Percentiles rank a stretch among this genome's conserved stretches.
Evolutionary conservation across 2,797 vertebrate genomes (phyloP).

Genomic region (Numenius phaeopus): DNA sequence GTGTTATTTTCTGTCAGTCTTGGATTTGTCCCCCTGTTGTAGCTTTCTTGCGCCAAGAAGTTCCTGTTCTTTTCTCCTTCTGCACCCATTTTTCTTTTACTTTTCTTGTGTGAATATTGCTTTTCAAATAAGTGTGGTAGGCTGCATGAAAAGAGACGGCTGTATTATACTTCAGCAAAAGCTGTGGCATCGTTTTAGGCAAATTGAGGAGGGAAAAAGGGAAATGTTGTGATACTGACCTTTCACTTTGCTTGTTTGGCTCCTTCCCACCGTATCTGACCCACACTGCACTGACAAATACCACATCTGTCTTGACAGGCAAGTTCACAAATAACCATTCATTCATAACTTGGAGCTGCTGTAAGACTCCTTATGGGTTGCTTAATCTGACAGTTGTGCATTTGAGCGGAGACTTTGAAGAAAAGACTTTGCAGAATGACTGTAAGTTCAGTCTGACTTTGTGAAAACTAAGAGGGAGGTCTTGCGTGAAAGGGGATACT

Average conservation of each 20-base stretch:
- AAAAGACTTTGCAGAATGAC: slow-evolving; percentile 1
- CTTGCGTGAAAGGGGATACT: slow-evolving; percentile 10
- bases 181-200: slow-evolving; percentile 34
- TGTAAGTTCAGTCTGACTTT: background rate
- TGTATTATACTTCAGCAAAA: slow-evolving; percentile 48
- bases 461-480: slow-evolving; percentile 27
- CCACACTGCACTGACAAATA: slow-evolving; percentile 68
- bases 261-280: slow-evolving; percentile 62
- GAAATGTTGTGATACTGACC: slow-evolving; percentile 63
- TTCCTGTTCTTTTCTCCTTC: background rate
- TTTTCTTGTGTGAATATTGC: background rate
- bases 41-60: background rate
- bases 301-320: slow-evolving; percentile 68
- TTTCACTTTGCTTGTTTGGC: slow-evolving; percentile 68
- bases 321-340: slow-evolving; percentile 64
- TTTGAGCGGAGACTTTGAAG: slow-evolving; percentile 37
- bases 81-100: background rate
- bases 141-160: slow-evolving; percentile 8
- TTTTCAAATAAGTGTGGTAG: slow-evolving; percentile 9
- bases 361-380: slow-evolving; percentile 36
- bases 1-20: background rate
- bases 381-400: slow-evolving; percentile 54
- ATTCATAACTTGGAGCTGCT: slow-evolving; percentile 70
- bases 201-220: background rate
- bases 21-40: background rate